Base-by-base conservation (phyloP, 2,797 vertebrate species). In the Aplochiton taeniatus region DNA sequence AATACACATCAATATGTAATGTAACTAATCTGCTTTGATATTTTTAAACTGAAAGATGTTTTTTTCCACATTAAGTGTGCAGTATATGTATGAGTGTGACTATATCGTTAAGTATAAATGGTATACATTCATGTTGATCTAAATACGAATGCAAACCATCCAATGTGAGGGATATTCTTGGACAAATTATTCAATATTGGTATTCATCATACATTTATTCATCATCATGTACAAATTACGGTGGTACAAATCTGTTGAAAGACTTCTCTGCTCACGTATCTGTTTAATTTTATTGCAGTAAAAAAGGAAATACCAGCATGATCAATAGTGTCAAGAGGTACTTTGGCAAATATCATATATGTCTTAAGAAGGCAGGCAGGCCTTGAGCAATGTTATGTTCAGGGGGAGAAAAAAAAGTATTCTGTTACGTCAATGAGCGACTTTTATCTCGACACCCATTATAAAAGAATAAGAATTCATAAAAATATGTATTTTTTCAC, bases 391-490 rank as follows among this genome's bases (percentile, higher is more conserved):
- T 70, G 73, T 81, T 58, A 55, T 72, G 84, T 80, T 65, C 77
- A 77, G 48, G 31, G 52, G 43, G 13, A 77, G 75, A 66, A 73
- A 72, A 75, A 73, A 19, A 56, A 19, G 3, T 20, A 56, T 18
- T 54, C 55, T 54, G 45, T 55, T 54, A 55, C 56, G 67, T 74
- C 68, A 68, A 74, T 55, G 76, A 83, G 73, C 19, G 31, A 65
- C 75, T 72, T 79, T 59, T 18, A 52, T 76, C 62, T 51, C 17
- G 49, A 63, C 62, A 42, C 74, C 84, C 91, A 89, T 94, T 91
- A 90, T 93, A 95, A 94, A 94, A 92, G 87, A 94, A 95, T 95
- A 96, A 94, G 94, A 95, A 93, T 93, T 74, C 93, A 94, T 94
- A 95, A 95, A 96, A 96, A 96, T 94, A 95, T 93, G 92, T 92